Base-by-base conservation (phyloP, 2,888 invertebrate species). In the Timema cristinae region DNA sequence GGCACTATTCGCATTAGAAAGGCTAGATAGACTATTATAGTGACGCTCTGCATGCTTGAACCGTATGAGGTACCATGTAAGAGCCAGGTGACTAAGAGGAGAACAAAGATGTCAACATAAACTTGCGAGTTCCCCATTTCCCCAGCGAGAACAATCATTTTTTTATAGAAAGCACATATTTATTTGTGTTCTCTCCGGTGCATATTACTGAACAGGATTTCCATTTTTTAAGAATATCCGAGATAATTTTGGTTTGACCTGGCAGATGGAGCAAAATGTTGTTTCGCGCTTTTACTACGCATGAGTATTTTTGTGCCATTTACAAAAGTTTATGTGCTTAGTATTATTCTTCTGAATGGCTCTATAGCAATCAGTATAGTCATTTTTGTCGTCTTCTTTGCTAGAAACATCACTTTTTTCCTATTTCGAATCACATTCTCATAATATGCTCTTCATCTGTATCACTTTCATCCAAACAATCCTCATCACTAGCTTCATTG, bases 401-500 rank as follows among this genome's bases (percentile, higher is more conserved):
- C 47, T 32, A 32, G 32, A 47, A 63, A 16, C 63, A 47, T 63
- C 63, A 11, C 48, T 32, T 11, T n/a, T 16, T 47, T 67, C 50
- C 48, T 15, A 11, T n/a, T 51, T 7, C 48, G 13, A 16, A n/a
- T n/a, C n/a, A n/a, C n/a, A n/a, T n/a, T n/a, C n/a, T n/a, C n/a
- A n/a, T n/a, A 68, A 52, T n/a, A 11, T 67, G 16, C 4, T n/a
- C 8, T 11, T 68, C 59, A 32, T 32, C 32, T 32, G 32, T 16
- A 52, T 68, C 52, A 68, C 47, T 52, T 54, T 56, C 15, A 52
- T 68, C 32, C 16, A 47, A 51, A 68, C 47, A 11, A 68, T 68
- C n/a, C n/a, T n/a, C 32, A 50, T 68, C 51, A 47, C 13, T 16
- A 49, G 1, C 47, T 54, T 51, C 16, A 16, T 50, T 51, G 48